phyloP scores from a whole-genome alignment of 2,888 invertebrate species.

The Blera fallax region DNA sequence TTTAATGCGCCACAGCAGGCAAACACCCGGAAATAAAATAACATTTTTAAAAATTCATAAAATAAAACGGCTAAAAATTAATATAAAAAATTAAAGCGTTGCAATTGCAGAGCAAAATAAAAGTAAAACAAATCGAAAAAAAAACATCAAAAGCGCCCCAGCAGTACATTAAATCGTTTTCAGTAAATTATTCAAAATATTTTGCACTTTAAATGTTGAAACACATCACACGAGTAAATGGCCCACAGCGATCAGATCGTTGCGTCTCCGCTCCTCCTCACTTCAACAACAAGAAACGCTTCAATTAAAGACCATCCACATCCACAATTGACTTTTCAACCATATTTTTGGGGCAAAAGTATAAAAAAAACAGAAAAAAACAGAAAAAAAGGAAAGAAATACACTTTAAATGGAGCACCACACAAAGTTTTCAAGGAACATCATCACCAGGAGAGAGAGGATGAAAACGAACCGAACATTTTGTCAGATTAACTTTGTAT shows the following conservation, averaged over 20 bases:
- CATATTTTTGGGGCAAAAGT: constrained; percentile 51
- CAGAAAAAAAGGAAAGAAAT: too few relatives aligned
- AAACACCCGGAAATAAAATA: neutral
- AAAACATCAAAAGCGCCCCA: neutral
- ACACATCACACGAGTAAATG: constrained; percentile 44
- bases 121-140: neutral
- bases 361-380: neutral
- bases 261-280: neutral
- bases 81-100: constrained; percentile 23
- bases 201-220: constrained; percentile 62
- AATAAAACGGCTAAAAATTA: neutral
- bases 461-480: constrained; percentile 59
- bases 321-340: neutral
- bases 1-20: neutral
- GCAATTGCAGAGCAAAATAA: neutral
- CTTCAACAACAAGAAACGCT: constrained; percentile 11
- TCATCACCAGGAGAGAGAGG: constrained; percentile 58
- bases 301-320: constrained; percentile 47
- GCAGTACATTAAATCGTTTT: constrained; percentile 53
- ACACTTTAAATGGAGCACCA: constrained; percentile 65
- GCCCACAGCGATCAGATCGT: constrained; percentile 35
- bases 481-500: constrained; percentile 69
- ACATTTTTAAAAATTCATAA: neutral
- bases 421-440: constrained; percentile 46
- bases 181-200: constrained; percentile 60